Evolutionary conservation across 2,797 vertebrate species (phyloP).

Genomic region (Falco berigora): DNA sequence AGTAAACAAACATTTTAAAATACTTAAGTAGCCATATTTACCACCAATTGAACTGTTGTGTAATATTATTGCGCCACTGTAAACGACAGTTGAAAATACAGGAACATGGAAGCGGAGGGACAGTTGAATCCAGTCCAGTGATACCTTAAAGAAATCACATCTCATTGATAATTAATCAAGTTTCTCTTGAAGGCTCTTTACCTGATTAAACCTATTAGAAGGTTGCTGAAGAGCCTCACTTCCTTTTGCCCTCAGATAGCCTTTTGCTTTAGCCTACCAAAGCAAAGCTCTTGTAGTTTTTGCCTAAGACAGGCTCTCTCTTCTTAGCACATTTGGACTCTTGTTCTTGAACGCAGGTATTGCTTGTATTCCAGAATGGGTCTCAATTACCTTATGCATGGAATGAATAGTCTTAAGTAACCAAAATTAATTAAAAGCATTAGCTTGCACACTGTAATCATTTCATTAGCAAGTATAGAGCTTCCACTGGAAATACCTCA

Average conservation of each 20-base stretch:
- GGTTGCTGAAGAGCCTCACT: neutral
- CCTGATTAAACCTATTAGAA: neutral
- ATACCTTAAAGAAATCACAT: neutral
- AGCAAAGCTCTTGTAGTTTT: neutral
- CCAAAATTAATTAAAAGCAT: neutral
- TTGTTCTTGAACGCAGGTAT: accelerated
- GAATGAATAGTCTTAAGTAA: neutral
- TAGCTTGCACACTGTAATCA: neutral
- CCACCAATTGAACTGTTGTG: neutral
- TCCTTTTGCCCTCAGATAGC: neutral
- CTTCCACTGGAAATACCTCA: neutral
- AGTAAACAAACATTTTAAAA: neutral
- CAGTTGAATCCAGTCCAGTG: neutral
- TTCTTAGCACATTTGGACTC: neutral
- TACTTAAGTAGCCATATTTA: neutral
- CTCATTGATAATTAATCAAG: neutral
- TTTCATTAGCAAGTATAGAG: neutral
- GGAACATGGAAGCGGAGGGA: neutral
- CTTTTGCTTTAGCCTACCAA: neutral
- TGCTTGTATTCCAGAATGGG: neutral
- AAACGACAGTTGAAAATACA: neutral
- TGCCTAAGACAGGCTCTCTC: accelerated
- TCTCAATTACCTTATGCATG: neutral
- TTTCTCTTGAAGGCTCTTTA: neutral
- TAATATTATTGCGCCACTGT: neutral